These are phyloP conservation scores for Limnephilus lunatus DNA, from an alignment of 2,888 invertebrate genomes.

Conservation along the genomic window DNA sequence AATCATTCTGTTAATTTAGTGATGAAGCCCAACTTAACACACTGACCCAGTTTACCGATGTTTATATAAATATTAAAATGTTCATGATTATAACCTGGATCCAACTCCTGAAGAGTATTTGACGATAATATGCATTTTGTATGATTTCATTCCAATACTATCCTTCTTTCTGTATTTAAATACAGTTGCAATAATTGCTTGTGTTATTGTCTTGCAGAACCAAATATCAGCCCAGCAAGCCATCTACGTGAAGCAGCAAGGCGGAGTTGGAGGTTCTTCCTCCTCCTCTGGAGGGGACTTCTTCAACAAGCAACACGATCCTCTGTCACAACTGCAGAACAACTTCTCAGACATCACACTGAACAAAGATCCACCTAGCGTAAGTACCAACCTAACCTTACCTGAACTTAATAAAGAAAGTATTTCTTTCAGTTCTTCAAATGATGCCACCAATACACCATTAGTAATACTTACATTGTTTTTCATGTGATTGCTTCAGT, in stretches of 20 bases:
- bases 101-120: constrained; percentile 55
- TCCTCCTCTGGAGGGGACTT: constrained; percentile 71
- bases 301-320: constrained; percentile 82
- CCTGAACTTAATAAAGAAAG: background rate
- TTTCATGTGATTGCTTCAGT: too few relatives aligned
- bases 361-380: constrained; percentile 84
- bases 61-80: background rate
- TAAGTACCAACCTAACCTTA: constrained; percentile 69
- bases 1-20: background rate
- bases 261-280: constrained; percentile 73
- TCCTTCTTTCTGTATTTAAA: background rate
- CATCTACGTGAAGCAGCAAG: constrained; percentile 90
- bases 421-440: too few relatives aligned
- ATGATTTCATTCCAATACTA: background rate
- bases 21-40: background rate
- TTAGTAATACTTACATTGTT: too few relatives aligned
- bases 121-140: constrained; percentile 17
- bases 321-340: constrained; percentile 85
- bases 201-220: constrained; percentile 77
- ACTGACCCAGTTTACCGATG: background rate
- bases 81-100: constrained; percentile 59
- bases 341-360: constrained; percentile 89
- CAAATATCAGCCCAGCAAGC: constrained; percentile 97
- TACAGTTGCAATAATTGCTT: background rate
- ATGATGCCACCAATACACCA: background rate